Evolutionary conservation across 2,113 vertebrate genomes (phyloP).

Genomic region (Cynocephalus volans): DNA sequence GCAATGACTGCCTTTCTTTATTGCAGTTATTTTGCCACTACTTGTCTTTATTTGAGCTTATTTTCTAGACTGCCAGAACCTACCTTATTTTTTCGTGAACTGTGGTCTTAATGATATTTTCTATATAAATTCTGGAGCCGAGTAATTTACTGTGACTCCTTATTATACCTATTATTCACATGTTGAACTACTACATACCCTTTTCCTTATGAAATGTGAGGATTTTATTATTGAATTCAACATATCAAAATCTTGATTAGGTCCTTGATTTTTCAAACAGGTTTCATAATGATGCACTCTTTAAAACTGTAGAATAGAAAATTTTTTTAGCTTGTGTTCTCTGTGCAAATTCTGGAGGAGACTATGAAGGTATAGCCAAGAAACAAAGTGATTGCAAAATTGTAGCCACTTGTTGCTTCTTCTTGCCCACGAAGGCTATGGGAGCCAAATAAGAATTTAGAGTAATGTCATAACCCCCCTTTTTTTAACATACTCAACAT

Average conservation of each 20-base stretch:
- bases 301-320: slow-evolving; percentile 30
- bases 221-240: slow-evolving; percentile 54
- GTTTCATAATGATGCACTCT: background rate
- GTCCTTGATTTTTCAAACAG: background rate
- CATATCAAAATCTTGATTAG: background rate
- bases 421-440: background rate
- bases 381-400: background rate
- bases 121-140: background rate
- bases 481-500: background rate
- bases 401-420: background rate
- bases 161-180: background rate
- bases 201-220: slow-evolving; percentile 6
- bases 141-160: background rate
- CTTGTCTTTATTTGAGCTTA: slow-evolving; percentile 28
- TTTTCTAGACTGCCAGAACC: slow-evolving; percentile 36
- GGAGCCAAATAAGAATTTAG: background rate
- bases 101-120: background rate
- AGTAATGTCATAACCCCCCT: background rate
- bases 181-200: background rate
- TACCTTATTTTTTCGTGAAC: slow-evolving; percentile 36
- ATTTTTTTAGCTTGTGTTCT: slow-evolving; percentile 37
- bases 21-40: background rate
- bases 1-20: slow-evolving; percentile 26
- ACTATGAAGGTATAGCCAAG: background rate
- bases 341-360: slow-evolving; percentile 35